Conservation (phyloP, 2,888 invertebrate species). For the Xestia rhomboidea region DNA sequence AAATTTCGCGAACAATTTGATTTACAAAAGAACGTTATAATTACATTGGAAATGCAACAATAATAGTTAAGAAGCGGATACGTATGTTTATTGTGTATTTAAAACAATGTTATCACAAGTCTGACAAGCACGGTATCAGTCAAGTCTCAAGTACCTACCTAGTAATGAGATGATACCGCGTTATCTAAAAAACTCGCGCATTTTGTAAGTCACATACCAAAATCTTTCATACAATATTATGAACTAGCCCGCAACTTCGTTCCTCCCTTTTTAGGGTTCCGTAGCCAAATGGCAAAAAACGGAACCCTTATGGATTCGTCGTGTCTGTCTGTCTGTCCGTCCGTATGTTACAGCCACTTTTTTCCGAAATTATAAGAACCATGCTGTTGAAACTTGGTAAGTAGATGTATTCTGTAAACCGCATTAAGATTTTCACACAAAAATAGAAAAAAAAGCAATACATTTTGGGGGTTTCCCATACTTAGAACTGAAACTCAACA, state of each 20-base stretch:
- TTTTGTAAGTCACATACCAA: constrained; percentile 41
- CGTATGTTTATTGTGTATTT: constrained; percentile 37
- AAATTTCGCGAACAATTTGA: constrained; percentile 34
- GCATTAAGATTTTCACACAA: too few species aligned
- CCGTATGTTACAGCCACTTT: too few species aligned
- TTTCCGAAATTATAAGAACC: too few species aligned
- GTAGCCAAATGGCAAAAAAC: too few species aligned
- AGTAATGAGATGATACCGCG: constrained; percentile 62
- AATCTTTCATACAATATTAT: constrained; percentile 7
- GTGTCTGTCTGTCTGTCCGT: too few species aligned
- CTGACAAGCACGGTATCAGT: constrained; percentile 64
- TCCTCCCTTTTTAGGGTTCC: too few species aligned
- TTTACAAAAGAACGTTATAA: constrained; percentile 16
- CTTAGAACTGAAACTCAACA: too few species aligned
- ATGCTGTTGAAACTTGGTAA: too few species aligned
- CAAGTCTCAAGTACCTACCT: constrained; percentile 42
- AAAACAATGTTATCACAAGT: constrained; percentile 58
- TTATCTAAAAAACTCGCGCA: constrained; percentile 59
- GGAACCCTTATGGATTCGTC: too few species aligned
- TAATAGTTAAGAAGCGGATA: constrained; percentile 20
- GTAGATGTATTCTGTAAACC: too few species aligned
- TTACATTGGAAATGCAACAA: constrained; percentile 17
- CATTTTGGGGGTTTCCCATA: too few species aligned
- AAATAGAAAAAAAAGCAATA: too few species aligned
- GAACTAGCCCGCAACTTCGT: not conserved